Percentiles rank a stretch among this genome's conserved stretches.
These are phyloP conservation scores for Eupeodes latifasciatus DNA, from an alignment of 2,888 invertebrate genomes.

Conservation along the genomic window DNA sequence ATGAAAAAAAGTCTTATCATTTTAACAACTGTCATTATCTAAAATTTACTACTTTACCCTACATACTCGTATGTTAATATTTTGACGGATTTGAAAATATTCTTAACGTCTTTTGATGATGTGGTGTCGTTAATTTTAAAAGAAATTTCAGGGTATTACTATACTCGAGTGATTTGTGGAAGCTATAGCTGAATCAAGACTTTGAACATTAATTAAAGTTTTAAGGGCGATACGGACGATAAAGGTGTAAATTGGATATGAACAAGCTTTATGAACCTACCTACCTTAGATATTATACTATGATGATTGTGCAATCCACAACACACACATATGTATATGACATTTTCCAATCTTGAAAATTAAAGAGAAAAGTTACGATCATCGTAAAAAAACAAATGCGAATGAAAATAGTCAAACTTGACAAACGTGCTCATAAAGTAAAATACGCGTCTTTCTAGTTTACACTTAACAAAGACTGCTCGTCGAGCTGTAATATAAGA, in stretches of 20 bases:
- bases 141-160: no score
- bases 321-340: background rate
- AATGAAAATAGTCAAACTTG: conserved; percentile 14
- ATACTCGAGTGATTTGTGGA: no score
- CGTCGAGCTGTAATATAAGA: conserved; percentile 34
- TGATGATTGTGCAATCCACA: background rate
- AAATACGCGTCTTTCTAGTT: background rate
- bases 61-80: no score
- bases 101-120: no score
- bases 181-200: background rate
- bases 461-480: conserved; percentile 23
- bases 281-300: background rate
- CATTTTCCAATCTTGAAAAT: background rate
- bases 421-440: conserved; percentile 13
- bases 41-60: no score
- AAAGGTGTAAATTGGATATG: background rate
- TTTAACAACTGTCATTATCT: no score
- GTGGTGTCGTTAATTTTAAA: no score
- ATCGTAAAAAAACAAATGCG: conserved; percentile 43
- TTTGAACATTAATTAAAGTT: background rate
- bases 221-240: background rate
- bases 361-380: conserved; percentile 22
- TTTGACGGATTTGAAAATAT: no score
- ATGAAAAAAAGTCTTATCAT: no score
- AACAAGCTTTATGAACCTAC: background rate